A percentile compares a stretch with the other conserved stretches of the same genome.
Evolutionary conservation across 2,797 vertebrate species (phyloP).

Genomic region (Neosalanx taihuensis): DNA sequence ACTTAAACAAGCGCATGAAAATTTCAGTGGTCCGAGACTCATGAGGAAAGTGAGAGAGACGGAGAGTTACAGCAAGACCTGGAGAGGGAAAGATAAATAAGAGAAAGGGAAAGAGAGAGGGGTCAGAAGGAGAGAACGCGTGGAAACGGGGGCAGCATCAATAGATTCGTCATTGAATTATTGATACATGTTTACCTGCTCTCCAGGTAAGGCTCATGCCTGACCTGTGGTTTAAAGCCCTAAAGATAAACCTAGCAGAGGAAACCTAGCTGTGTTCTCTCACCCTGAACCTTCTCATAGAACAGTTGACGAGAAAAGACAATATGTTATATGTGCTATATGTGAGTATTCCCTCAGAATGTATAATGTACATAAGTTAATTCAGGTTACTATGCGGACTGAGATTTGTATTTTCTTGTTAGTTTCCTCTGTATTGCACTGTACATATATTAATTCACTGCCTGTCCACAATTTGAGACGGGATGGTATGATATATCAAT

Average conservation of each 20-base stretch:
- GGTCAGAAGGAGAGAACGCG: neutral
- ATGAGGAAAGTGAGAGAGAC: neutral
- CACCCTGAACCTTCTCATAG: neutral
- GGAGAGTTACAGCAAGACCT: neutral
- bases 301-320: neutral
- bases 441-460: neutral
- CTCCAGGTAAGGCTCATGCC: neutral
- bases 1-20: neutral
- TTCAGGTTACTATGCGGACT: neutral
- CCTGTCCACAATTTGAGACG: neutral
- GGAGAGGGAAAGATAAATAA: neutral
- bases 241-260: neutral
- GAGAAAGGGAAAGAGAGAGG: neutral
- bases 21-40: neutral
- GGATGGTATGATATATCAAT: slow-evolving; percentile 18
- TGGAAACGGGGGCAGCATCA: neutral
- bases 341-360: neutral
- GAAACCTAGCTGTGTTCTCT: neutral
- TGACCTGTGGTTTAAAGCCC: neutral
- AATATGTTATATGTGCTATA: neutral
- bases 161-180: neutral
- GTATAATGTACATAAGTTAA: neutral
- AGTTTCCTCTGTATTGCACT: neutral
- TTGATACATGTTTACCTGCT: neutral
- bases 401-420: neutral